phyloP scores from a whole-genome alignment of 2,797 vertebrate genomes.

The Characodon lateralis region DNA sequence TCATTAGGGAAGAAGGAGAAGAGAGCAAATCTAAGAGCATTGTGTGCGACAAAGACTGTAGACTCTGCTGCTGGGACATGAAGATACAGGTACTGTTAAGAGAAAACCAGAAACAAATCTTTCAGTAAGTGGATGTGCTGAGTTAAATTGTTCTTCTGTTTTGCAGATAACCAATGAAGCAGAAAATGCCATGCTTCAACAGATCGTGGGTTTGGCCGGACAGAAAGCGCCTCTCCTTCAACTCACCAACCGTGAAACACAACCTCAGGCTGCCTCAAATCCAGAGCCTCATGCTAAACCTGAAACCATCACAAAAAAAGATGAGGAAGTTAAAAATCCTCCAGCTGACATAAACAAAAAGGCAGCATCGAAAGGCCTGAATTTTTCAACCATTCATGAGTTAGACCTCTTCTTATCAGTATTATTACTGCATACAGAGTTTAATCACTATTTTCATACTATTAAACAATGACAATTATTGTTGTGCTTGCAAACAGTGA shows the following conservation, averaged over 20 bases:
- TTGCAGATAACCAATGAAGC: slow-evolving; percentile 78
- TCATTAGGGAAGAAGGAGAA: slow-evolving; percentile 52
- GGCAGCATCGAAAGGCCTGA: neutral
- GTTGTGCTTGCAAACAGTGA: slow-evolving; percentile 46
- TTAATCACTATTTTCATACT: neutral
- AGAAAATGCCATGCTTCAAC: slow-evolving; percentile 74
- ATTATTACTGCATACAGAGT: neutral
- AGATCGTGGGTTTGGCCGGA: slow-evolving; percentile 61
- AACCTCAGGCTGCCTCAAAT: neutral
- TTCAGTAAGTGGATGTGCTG: neutral
- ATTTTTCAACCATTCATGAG: slow-evolving; percentile 29
- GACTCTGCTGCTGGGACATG: slow-evolving; percentile 83
- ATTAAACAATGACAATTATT: slow-evolving; percentile 4
- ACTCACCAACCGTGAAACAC: slow-evolving; percentile 10
- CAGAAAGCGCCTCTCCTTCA: neutral
- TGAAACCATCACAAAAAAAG: neutral
- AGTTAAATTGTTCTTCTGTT: neutral
- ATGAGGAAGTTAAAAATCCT: neutral
- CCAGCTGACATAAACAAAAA: neutral
- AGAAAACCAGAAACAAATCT: slow-evolving; percentile 1
- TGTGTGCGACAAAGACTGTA: slow-evolving; percentile 78
- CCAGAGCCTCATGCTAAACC: slow-evolving; percentile 6
- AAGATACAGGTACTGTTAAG: slow-evolving; percentile 66
- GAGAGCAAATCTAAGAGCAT: slow-evolving; percentile 62
- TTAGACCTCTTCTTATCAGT: slow-evolving; percentile 16